A percentile compares a stretch with the other conserved stretches of the same genome.
Conservation (phyloP, 1,140 invertebrate genomes). For the Drosophila nannoptera region DNA sequence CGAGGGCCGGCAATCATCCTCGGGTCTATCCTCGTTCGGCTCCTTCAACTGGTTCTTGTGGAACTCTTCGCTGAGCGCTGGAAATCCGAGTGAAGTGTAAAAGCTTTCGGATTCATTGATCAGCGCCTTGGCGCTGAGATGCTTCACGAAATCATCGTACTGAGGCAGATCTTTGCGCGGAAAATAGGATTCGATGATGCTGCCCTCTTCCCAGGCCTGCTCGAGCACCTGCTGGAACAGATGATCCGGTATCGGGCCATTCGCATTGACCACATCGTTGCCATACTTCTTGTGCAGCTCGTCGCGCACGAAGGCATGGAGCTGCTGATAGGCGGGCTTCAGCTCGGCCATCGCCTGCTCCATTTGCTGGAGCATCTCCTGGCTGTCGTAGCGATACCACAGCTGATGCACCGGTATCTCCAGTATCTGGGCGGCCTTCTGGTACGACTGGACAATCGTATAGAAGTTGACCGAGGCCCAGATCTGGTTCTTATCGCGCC, state of each 20-base stretch:
- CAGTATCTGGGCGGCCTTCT: conserved; percentile 62
- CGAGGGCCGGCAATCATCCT: conserved; percentile 65
- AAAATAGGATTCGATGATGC: conserved; percentile 67
- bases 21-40: conserved; percentile 63
- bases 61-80: conserved; percentile 51
- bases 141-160: conserved; percentile 62
- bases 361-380: conserved; percentile 81
- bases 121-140: conserved; percentile 53
- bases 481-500: conserved; percentile 71
- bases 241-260: conserved; percentile 93
- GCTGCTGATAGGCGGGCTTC: conserved; percentile 89
- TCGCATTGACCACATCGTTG: conserved; percentile 82
- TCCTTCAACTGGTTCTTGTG: conserved; percentile 65
- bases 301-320: conserved; percentile 92
- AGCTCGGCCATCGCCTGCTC: conserved; percentile 82
- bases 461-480: conserved; percentile 74
- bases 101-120: conserved; percentile 66
- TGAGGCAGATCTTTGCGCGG: conserved; percentile 60
- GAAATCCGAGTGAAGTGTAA: conserved; percentile 67
- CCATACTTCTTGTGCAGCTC: conserved; percentile 87
- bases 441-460: conserved; percentile 69
- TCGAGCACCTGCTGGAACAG: conserved; percentile 82
- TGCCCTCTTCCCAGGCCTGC: conserved; percentile 71
- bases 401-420: conserved; percentile 65
- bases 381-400: conserved; percentile 80